Percentiles rank a stretch among this genome's conserved stretches.
phyloP scores from a whole-genome alignment of 2,113 vertebrate genomes.

The Glareola pratincola region DNA sequence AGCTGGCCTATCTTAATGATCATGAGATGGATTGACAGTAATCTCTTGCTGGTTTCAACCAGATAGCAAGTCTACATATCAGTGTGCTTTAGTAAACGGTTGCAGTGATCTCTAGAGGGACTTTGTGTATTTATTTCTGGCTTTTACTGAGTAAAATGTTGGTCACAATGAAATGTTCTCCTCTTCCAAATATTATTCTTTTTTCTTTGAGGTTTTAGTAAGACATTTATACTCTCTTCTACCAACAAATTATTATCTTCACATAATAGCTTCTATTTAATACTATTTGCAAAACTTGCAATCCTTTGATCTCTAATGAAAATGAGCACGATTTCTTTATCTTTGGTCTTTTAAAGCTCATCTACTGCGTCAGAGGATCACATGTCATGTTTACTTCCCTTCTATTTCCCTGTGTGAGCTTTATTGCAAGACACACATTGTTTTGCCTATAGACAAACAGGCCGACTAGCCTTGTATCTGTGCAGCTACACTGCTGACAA shows the following conservation, averaged over 20 bases:
- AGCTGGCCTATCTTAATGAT: not conserved
- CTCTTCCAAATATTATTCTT: not conserved
- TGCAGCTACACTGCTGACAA: not conserved
- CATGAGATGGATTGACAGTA: not conserved
- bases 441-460: conserved; percentile 12
- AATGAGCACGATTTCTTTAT: not conserved
- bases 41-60: not conserved
- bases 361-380: not conserved
- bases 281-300: not conserved
- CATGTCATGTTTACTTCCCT: not conserved
- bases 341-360: not conserved
- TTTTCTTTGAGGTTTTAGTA: not conserved
- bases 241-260: not conserved
- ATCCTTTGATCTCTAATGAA: not conserved
- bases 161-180: not conserved
- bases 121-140: not conserved
- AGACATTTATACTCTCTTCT: not conserved
- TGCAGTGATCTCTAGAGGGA: not conserved
- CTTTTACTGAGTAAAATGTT: not conserved
- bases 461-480: not conserved
- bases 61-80: not conserved
- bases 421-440: not conserved
- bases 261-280: not conserved
- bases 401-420: not conserved
- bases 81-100: not conserved